Evolutionary conservation across 2,113 vertebrate species (phyloP), one percentile per base, ranked within the genome.

Genomic region (Oriolus oriolus): DNA sequence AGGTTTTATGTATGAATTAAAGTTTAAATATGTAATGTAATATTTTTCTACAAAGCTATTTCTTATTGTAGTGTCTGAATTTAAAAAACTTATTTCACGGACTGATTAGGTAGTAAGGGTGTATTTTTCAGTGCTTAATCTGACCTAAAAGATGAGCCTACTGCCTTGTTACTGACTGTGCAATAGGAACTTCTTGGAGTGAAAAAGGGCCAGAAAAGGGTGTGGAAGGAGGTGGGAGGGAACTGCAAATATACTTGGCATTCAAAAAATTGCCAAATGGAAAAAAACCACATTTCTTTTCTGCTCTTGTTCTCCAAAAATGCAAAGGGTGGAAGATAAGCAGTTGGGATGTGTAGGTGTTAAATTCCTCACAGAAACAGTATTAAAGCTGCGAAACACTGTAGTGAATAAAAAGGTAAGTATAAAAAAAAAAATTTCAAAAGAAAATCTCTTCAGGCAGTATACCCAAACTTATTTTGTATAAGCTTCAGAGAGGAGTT

Each of bases 161-260:
- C 17, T 54, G 82, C 71, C 47, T 66, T 50, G 6, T 74, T 91
- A 50, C 37, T 93, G 93, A 88, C 82, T 82, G 56, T 56, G 60
- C 89, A 93, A 6, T 59, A 76, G 60, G 35, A 88, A 28, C 52
- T 93, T 88, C 70, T 53, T 64, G 44, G 85, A 56, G 54, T 74
- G 57, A 80, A 76, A 81, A 88, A 96, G 90, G 77, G 89, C 35
- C 45, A 91, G 89, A 81, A 78, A 3, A 89, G 95, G 93, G 85
- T 95, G 95, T 95, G 90, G 92, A 94, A 74, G 50, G 66, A 93
- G 93, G 87, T 90, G 88, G 90, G 85, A 77, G 85, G 77, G 88
- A 90, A 71, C 93, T 91, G 56, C 10, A 16, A 88, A 87, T 96
- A 80, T 70, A 86, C 59, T 93, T 88, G 75, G 41, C 64, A n/a